A percentile compares a stretch with the other conserved stretches of the same genome.
These are phyloP conservation scores for Sparus aurata DNA, from an alignment of 2,797 vertebrate genomes.

Conservation along the genomic window DNA sequence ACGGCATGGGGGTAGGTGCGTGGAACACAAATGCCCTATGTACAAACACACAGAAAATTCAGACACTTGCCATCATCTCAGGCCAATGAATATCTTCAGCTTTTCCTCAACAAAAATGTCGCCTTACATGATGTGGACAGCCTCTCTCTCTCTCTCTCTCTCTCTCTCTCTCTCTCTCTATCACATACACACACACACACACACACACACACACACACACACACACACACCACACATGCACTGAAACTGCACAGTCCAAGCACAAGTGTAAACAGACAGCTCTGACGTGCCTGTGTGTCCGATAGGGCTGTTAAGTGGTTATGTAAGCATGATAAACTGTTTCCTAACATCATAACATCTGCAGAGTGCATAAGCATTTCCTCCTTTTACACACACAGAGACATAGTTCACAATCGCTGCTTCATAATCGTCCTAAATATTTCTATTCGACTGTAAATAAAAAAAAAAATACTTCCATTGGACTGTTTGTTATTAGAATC, in stretches of 20 bases:
- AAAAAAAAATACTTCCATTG: not conserved
- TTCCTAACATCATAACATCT: constrained; percentile 76
- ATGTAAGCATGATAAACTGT: constrained; percentile 78
- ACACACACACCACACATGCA: constrained; percentile 30
- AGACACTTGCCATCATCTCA: constrained; percentile 3
- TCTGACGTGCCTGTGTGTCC: constrained; percentile 65
- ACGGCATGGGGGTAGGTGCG: constrained; percentile 11
- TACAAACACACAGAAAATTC: constrained; percentile 8
- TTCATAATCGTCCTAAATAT: constrained; percentile 5
- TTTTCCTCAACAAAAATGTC: constrained; percentile 15
- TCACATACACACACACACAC: constrained; percentile 2
- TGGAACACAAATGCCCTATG: constrained; percentile 10
- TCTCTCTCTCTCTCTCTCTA: not conserved
- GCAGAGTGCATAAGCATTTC: constrained; percentile 63
- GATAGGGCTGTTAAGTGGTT: constrained; percentile 75
- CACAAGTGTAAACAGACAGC: constrained; percentile 74
- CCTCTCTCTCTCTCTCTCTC: not conserved
- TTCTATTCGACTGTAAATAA: constrained; percentile 4
- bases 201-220: constrained; percentile 12
- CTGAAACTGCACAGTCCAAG: constrained; percentile 27
- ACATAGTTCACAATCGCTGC: constrained; percentile 18
- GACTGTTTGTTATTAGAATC: not conserved
- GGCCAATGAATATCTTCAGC: not conserved
- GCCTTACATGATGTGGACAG: constrained; percentile 41
- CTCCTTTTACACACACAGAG: constrained; percentile 46